These are phyloP conservation scores for Ophonus ardosiacus DNA, from an alignment of 2,888 invertebrate genomes.

Conservation along the genomic window DNA sequence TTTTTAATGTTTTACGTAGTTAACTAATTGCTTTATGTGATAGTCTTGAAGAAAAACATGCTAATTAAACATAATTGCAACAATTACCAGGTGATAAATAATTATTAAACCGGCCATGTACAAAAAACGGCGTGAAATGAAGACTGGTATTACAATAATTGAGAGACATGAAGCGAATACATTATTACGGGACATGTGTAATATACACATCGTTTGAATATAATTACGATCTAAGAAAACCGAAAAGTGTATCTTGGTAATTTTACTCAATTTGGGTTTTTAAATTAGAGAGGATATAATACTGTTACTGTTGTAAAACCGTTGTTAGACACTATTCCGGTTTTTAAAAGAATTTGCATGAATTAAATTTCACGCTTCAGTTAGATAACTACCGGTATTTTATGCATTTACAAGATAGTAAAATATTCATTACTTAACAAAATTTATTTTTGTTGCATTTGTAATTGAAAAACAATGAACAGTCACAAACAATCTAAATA, in stretches of 20 bases:
- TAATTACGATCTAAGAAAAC: constrained; percentile 19
- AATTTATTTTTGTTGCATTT: constrained; percentile 10
- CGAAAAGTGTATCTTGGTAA: constrained; percentile 19
- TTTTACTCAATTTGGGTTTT: not conserved
- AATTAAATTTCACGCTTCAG: constrained; percentile 41
- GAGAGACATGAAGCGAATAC: constrained; percentile 31
- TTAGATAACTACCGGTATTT: constrained; percentile 48
- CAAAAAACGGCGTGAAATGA: constrained; percentile 34
- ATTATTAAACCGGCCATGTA: constrained; percentile 20
- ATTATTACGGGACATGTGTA: constrained; percentile 45
- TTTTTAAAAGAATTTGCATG: constrained; percentile 37
- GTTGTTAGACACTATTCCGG: constrained; percentile 6
- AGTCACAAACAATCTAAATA: constrained; percentile 6
- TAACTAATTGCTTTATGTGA: not conserved
- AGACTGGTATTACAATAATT: constrained; percentile 14
- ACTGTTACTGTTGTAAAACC: not conserved
- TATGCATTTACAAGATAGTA: constrained; percentile 23
- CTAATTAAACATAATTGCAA: constrained; percentile 20
- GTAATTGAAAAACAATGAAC: not conserved
- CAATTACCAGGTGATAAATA: constrained; percentile 15
- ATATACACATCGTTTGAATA: not conserved
- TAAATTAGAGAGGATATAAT: constrained; percentile 16
- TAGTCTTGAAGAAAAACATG: constrained; percentile 8
- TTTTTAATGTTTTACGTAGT: not conserved
- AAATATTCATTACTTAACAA: constrained; percentile 18